These are phyloP conservation scores for Nebria salina DNA, from an alignment of 2,888 invertebrate genomes.

Conservation along the genomic window DNA sequence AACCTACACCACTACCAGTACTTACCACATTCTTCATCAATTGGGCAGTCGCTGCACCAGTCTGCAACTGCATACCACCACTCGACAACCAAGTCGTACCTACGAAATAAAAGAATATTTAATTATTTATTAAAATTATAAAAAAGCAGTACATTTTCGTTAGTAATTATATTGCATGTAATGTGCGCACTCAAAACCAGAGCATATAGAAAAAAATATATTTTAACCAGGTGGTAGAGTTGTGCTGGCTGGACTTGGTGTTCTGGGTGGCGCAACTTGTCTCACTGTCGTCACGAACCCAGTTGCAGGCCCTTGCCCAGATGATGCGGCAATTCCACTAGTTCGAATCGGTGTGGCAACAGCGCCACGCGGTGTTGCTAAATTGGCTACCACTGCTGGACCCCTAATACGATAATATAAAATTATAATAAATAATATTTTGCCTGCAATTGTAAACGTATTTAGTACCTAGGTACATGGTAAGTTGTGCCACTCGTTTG, in stretches of 20 bases:
- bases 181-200: too few species aligned
- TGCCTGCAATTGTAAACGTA: constrained; percentile 55
- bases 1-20: constrained; percentile 55
- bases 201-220: not conserved
- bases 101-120: not conserved
- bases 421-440: constrained; percentile 55
- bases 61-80: constrained; percentile 44
- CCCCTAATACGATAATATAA: constrained; percentile 60
- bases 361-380: constrained; percentile 74
- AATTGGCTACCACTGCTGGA: constrained; percentile 78
- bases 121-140: too few species aligned
- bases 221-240: constrained; percentile 57
- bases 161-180: constrained; percentile 37
- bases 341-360: constrained; percentile 64
- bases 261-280: constrained; percentile 55
- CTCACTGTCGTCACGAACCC: constrained; percentile 36
- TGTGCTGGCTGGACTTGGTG: constrained; percentile 61
- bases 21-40: constrained; percentile 34
- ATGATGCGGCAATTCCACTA: constrained; percentile 59
- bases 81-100: constrained; percentile 38
- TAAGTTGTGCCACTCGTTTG: constrained; percentile 57
- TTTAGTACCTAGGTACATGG: constrained; percentile 58
- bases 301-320: constrained; percentile 45
- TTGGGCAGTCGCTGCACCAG: constrained; percentile 24
- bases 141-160: too few species aligned